Base-by-base conservation (phyloP, 53 echinoderm and acorn worm genomes). In the Glandiceps talaboti region DNA sequence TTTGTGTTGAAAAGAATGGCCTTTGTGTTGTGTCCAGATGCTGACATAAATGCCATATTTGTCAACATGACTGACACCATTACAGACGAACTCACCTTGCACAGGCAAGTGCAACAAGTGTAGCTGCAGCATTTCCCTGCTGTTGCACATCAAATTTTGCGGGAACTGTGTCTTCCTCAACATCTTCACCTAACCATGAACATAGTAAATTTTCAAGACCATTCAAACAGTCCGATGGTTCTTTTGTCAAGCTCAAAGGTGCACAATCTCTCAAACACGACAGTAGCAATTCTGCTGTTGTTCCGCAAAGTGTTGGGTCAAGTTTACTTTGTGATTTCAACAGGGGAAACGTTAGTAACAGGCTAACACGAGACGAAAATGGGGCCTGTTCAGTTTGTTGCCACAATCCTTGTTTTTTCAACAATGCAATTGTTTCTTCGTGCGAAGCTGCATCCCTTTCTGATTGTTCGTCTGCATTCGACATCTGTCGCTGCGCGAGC, bases 401-500 rank as follows among this genome's bases (percentile, higher is more conserved):
- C 89, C 89, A 89, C 29, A 89, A 73, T 1, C 87, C 85, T 30
- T 87, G 87, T 76, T 92, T 92, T 81, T 90, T 92, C 45, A 92
- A 85, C 76, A 92, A 78, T 20, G 82, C 79, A 1, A 85, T 83
- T 14, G 84, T 83, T 32, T 87, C 92, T 74, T 92, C 92, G 27
- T 90, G 87, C 31, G 85, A 79, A 1, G 90, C 85, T 29, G 92
- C 88, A 30, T 92, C 92, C 74, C 77, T 86, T 29, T 89, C 87
- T 1, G 79, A 28, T 79, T 92, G 90, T 82, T 92, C 90, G 14
- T 87, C 85, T 78, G 90, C 89, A 78, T 77, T 88, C 33, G 81
- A 76, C 33, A 92, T 85, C 74, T 92, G 92, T 31, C 90, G 87
- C 31, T 92, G 92, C 30, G 92, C 92, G 75, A 75, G 85, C 92